Evolutionary conservation across 2,888 invertebrate species (phyloP).

Genomic region (Lomographa bimaculata): DNA sequence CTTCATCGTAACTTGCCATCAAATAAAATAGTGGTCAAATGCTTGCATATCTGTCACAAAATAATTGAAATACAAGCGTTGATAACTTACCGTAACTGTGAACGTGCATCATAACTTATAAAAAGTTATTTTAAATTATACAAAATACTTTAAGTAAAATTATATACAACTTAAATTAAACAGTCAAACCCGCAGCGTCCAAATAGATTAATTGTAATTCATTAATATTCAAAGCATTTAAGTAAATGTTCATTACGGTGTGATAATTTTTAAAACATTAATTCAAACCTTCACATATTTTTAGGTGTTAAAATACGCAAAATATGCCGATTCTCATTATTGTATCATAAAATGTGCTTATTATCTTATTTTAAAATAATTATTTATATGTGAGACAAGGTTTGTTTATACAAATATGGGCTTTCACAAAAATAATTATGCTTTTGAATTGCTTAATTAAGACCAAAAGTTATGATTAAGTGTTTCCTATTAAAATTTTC

Average conservation of each 20-base stretch:
- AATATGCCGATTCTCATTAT: slow-evolving; percentile 47
- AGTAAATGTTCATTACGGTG: slow-evolving; percentile 39
- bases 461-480: slow-evolving; percentile 7
- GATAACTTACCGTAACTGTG: too few species aligned
- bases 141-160: too few species aligned
- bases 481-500: slow-evolving; percentile 4
- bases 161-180: slow-evolving; percentile 10
- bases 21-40: too few species aligned
- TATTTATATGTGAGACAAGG: slow-evolving; percentile 23
- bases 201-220: slow-evolving; percentile 11
- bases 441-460: slow-evolving; percentile 29
- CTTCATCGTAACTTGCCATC: too few species aligned
- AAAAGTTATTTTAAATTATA: too few species aligned
- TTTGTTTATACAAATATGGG: slow-evolving; percentile 23
- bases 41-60: too few species aligned
- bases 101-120: too few species aligned
- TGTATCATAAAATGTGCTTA: slow-evolving; percentile 37
- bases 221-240: slow-evolving; percentile 17
- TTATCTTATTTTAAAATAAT: slow-evolving; percentile 45
- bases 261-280: slow-evolving; percentile 36
- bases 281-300: slow-evolving; percentile 55
- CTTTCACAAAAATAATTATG: slow-evolving; percentile 20
- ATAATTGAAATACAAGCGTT: background rate
- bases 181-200: slow-evolving; percentile 1
- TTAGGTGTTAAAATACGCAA: slow-evolving; percentile 60